Percentiles rank a stretch among this genome's conserved stretches.
phyloP scores from a whole-genome alignment of 2,888 invertebrate species.

The Imbricaverruca yamaguchii region DNA sequence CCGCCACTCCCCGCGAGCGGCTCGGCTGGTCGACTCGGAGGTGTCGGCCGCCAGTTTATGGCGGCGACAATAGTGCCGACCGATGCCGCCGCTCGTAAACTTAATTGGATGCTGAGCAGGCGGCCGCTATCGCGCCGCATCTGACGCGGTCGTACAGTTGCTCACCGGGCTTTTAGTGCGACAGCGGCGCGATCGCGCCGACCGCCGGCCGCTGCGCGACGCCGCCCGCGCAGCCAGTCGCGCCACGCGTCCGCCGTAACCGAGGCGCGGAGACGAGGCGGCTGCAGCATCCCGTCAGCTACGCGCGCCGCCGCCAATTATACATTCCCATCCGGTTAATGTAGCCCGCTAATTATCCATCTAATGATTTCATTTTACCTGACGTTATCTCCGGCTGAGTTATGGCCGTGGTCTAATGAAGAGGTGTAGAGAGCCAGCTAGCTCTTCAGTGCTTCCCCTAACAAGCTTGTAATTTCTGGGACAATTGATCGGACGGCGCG shows the following conservation, averaged over 20 bases:
- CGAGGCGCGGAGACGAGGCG: not conserved
- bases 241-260: not conserved
- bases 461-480: constrained; percentile 10
- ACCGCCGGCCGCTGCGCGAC: constrained; percentile 51
- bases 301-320: not conserved
- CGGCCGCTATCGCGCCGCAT: constrained; percentile 38
- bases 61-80: not conserved
- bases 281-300: not conserved
- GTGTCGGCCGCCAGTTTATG: not conserved
- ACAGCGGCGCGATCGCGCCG: constrained; percentile 43
- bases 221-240: not conserved
- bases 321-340: constrained; percentile 19
- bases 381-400: constrained; percentile 20
- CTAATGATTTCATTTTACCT: constrained; percentile 22
- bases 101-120: constrained; percentile 25
- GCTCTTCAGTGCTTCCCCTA: not conserved
- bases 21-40: too few relatives aligned
- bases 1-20: too few relatives aligned
- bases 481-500: not conserved
- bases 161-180: constrained; percentile 44
- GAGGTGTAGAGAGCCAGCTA: not conserved
- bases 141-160: constrained; percentile 42
- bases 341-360: constrained; percentile 17
- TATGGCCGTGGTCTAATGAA: constrained; percentile 1
- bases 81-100: not conserved